phyloP scores from a whole-genome alignment of 2,888 invertebrate species.

The Pyralis farinalis region DNA sequence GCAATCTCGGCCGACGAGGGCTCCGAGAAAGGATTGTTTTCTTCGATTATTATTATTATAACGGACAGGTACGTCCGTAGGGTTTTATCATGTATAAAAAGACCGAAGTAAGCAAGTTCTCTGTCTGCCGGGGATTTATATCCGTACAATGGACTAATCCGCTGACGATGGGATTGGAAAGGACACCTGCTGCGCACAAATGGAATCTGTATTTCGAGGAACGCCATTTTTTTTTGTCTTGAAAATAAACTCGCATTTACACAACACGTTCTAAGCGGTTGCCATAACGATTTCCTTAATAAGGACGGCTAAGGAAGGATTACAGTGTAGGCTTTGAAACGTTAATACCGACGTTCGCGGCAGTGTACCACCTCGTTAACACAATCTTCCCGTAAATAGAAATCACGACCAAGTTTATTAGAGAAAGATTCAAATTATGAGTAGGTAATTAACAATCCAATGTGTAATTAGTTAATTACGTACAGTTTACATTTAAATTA shows the following conservation, averaged over 20 bases:
- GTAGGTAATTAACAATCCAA: too few species aligned
- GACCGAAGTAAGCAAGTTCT: constrained; percentile 47
- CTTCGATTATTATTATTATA: constrained; percentile 33
- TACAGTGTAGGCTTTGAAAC: constrained; percentile 8
- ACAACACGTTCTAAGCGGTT: constrained; percentile 7
- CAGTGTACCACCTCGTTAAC: constrained; percentile 12
- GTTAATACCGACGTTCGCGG: constrained; percentile 8
- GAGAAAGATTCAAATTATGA: background rate
- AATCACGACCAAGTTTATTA: constrained; percentile 7
- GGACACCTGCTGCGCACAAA: constrained; percentile 68
- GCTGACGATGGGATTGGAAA: constrained; percentile 66
- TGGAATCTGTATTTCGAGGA: constrained; percentile 47
- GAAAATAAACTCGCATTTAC: constrained; percentile 23
- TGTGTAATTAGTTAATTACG: too few species aligned
- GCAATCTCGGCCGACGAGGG: constrained; percentile 28
- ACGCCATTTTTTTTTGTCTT: constrained; percentile 25
- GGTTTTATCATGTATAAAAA: constrained; percentile 31
- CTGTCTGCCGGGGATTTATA: constrained; percentile 56
- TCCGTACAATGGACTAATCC: constrained; percentile 62
- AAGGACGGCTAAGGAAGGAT: constrained; percentile 9
- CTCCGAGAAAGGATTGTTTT: constrained; percentile 25
- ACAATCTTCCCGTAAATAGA: constrained; percentile 13
- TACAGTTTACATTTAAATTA: background rate
- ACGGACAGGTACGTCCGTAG: constrained; percentile 27
- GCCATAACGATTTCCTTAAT: constrained; percentile 6